Evolutionary conservation across 2,888 invertebrate species (phyloP), one percentile per base, ranked within the genome.

Genomic region (Agriotes lineatus): DNA sequence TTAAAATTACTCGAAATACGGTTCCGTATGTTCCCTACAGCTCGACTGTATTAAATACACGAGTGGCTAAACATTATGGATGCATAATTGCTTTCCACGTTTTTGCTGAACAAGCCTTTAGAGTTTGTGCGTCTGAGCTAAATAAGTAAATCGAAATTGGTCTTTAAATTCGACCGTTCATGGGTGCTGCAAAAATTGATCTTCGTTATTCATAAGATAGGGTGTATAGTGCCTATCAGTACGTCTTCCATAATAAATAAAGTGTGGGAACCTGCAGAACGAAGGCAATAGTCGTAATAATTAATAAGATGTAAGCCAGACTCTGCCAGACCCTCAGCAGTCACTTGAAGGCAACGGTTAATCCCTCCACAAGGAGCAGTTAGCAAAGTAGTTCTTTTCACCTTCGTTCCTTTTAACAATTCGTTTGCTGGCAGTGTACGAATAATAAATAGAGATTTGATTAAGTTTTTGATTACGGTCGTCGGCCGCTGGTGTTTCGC

Each of bases 301-400:
- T 69, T 71, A 71, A 71, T 71, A 63, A 60, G 69, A 63, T 69
- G 66, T 69, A 69, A 71, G 69, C 54, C 60, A 48, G 59, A 45
- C 62, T 57, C 50, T 54, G 56, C 57, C 37, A 60, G 70, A 57
- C 16, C 44, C 42, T 33, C 44, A 33, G 50, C 58, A 48, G 67
- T 67, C 71, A 69, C 69, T 72, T 72, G 42, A 20, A 42, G 30
- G 25, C 48, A 37, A 52, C 56, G 62, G 30, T 71, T 71, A 72
- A 72, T 72, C 69, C 61, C 71, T 69, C 72, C 72, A 68, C 33
- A 30, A 71, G 69, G 73, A 67, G 69, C 71, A 71, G 73, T 73
- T 73, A 73, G 69, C 69, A 66, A 71, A 67, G 48, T 63, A 59
- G 65, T 73, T 67, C 67, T 71, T 72, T 69, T 71, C 73, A 70